phyloP scores from a whole-genome alignment of 2,888 invertebrate species.

The Sphecodes monilicornis region DNA sequence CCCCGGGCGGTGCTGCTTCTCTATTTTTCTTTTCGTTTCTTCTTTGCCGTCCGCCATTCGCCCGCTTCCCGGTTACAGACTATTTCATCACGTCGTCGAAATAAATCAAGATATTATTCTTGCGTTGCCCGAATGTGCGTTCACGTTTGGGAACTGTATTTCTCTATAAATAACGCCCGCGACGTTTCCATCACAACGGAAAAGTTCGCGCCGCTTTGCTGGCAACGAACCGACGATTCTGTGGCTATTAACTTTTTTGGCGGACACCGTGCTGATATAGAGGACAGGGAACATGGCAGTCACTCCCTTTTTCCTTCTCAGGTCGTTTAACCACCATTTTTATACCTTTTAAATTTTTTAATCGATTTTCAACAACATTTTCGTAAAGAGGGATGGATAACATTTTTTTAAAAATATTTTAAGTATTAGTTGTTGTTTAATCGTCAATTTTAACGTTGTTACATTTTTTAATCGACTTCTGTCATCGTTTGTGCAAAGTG shows the following conservation, averaged over 20 bases:
- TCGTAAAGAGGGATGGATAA: neutral
- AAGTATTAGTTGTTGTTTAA: too few relatives aligned
- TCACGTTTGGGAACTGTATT: constrained; percentile 35
- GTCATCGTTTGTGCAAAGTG: too few relatives aligned
- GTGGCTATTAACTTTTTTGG: constrained; percentile 31
- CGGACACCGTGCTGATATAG: neutral
- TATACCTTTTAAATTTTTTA: neutral
- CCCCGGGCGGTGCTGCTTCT: neutral
- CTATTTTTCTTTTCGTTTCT: constrained; percentile 14
- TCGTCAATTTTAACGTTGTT: too few relatives aligned
- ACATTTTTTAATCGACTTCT: too few relatives aligned
- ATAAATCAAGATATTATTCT: constrained; percentile 58
- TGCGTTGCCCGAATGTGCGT: constrained; percentile 27
- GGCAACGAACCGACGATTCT: constrained; percentile 41
- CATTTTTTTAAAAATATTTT: neutral
- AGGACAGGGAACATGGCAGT: constrained; percentile 13
- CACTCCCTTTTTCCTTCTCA: neutral
- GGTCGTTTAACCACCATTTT: neutral
- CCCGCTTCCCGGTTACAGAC: neutral
- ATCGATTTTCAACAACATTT: neutral
- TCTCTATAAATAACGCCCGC: constrained; percentile 44
- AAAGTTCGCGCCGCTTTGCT: constrained; percentile 22
- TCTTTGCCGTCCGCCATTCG: neutral
- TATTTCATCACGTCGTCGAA: constrained; percentile 27
- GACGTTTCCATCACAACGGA: constrained; percentile 41